These are phyloP conservation scores for Tenodera sinensis DNA, from an alignment of 2,888 invertebrate species.

Conservation along the genomic window DNA sequence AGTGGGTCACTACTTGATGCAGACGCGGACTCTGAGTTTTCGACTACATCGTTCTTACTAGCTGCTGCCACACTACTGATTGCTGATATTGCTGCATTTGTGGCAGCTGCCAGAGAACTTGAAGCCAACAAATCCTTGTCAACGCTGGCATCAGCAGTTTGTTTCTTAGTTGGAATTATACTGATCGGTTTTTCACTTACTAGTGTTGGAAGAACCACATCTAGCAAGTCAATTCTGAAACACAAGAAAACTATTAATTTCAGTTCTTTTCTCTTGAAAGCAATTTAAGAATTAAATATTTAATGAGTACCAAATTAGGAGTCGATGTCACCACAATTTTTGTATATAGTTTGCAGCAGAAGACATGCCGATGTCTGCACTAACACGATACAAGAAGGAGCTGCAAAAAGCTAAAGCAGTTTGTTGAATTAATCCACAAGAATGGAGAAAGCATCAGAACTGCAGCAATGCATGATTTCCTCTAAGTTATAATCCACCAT, in stretches of 20 bases:
- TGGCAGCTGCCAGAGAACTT: conserved; percentile 13
- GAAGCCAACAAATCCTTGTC: background rate
- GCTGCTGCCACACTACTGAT: conserved; percentile 15
- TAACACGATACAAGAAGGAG: background rate
- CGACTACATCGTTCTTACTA: background rate
- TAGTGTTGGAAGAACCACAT: conserved; percentile 7
- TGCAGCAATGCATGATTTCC: background rate
- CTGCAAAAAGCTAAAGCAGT: background rate
- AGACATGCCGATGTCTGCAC: background rate
- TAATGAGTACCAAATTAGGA: background rate
- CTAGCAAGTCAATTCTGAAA: conserved; percentile 9
- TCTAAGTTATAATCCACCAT: background rate
- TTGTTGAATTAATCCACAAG: background rate
- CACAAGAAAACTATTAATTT: background rate
- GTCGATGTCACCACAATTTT: background rate
- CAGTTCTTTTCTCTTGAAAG: background rate
- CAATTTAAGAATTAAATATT: background rate
- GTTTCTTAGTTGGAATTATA: background rate
- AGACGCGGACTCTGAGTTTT: background rate
- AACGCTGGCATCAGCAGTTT: background rate
- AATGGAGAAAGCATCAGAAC: background rate
- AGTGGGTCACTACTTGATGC: background rate
- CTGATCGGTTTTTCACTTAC: background rate
- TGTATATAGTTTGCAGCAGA: background rate
- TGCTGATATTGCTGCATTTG: conserved; percentile 21